These are phyloP conservation scores for Calephelis nemesis DNA, from an alignment of 1,140 invertebrate species.

Conservation along the genomic window DNA sequence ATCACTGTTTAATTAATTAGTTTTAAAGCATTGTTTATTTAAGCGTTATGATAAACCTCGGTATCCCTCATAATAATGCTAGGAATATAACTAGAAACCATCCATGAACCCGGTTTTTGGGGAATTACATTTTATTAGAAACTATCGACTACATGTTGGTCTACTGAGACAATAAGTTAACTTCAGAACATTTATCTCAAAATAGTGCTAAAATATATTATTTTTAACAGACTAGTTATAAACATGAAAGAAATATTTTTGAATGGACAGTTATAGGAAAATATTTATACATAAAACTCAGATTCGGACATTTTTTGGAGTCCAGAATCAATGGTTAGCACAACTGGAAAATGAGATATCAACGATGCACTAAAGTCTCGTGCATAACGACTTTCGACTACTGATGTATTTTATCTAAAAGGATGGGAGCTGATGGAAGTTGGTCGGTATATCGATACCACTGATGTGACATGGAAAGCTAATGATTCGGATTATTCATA, in stretches of 20 bases:
- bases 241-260: not conserved
- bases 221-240: too few relatives aligned
- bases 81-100: conserved; percentile 22
- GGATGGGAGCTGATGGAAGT: conserved; percentile 28
- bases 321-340: conserved; percentile 9
- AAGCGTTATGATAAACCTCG: conserved; percentile 55
- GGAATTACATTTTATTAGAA: conserved; percentile 1
- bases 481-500: conserved; percentile 33
- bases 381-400: conserved; percentile 24
- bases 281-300: not conserved
- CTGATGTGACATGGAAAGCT: conserved; percentile 39
- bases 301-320: not conserved
- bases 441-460: conserved; percentile 25
- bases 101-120: conserved; percentile 21
- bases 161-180: conserved; percentile 3
- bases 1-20: conserved; percentile 40
- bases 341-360: conserved; percentile 13
- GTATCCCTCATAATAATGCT: conserved; percentile 39
- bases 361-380: conserved; percentile 16
- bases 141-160: not conserved
- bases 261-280: not conserved
- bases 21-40: conserved; percentile 53
- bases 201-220: too few relatives aligned
- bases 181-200: not conserved
- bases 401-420: conserved; percentile 25